Evolutionary conservation across 2,888 invertebrate genomes (phyloP).

Genomic region (Plemyria rubiginata): DNA sequence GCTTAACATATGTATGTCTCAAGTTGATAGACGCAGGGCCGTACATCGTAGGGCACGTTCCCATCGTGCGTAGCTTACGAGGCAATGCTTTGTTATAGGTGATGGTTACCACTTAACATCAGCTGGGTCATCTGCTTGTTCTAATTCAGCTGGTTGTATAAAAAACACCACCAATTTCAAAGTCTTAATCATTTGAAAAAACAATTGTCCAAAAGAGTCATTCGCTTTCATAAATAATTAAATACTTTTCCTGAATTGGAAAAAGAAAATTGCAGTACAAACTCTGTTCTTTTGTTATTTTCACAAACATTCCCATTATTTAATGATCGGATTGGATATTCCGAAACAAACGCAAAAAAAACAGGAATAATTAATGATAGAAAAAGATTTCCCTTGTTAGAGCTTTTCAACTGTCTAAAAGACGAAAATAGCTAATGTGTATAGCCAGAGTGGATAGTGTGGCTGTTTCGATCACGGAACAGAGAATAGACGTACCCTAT

Average conservation of each 20-base stretch:
- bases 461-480: neutral
- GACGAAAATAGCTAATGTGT: constrained; percentile 54
- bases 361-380: constrained; percentile 63
- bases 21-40: too few species aligned
- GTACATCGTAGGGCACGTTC: too few species aligned
- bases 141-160: too few species aligned
- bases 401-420: constrained; percentile 51
- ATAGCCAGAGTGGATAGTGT: neutral
- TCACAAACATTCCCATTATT: constrained; percentile 23
- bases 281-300: constrained; percentile 12
- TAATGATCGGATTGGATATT: constrained; percentile 33
- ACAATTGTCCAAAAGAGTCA: neutral
- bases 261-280: constrained; percentile 10
- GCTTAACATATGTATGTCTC: too few species aligned
- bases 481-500: too few species aligned
- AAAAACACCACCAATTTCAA: too few species aligned
- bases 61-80: too few species aligned
- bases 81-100: too few species aligned
- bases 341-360: constrained; percentile 41
- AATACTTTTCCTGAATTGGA: constrained; percentile 2
- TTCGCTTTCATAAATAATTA: neutral
- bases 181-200: neutral
- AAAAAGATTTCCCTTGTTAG: constrained; percentile 67
- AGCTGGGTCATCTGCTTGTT: too few species aligned
- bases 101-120: too few species aligned